A percentile compares a stretch with the other conserved stretches of the same genome.
phyloP scores from a whole-genome alignment of 2,888 invertebrate genomes.

The Xanthia togata region DNA sequence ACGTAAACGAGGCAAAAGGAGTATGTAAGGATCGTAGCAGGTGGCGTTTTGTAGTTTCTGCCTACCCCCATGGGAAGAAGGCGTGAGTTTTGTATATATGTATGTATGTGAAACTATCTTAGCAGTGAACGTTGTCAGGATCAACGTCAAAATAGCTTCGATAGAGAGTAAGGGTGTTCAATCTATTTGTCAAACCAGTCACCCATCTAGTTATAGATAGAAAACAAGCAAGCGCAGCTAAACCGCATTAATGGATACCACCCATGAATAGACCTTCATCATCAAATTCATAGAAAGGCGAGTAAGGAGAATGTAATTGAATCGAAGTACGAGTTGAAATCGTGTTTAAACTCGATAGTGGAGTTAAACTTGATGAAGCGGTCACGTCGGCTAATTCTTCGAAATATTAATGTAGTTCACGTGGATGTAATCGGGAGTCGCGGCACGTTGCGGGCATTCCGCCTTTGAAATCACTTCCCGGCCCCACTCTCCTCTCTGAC shows the following conservation, averaged over 20 bases:
- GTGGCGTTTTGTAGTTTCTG: no score
- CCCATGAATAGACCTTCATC: slow-evolving; percentile 19
- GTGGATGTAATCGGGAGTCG: slow-evolving; percentile 81
- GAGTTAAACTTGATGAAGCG: slow-evolving; percentile 73
- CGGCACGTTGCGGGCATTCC: slow-evolving; percentile 87
- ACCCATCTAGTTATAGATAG: not conserved
- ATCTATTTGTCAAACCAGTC: not conserved
- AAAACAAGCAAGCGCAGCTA: not conserved
- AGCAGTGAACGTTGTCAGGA: not conserved
- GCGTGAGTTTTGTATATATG: no score
- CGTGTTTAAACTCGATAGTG: slow-evolving; percentile 69
- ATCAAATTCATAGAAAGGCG: slow-evolving; percentile 26
- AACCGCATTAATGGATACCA: not conserved
- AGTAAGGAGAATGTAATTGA: slow-evolving; percentile 52
- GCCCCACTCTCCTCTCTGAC: slow-evolving; percentile 82
- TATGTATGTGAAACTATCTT: no score
- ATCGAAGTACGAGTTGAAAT: slow-evolving; percentile 51
- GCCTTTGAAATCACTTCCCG: slow-evolving; percentile 89
- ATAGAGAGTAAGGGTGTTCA: not conserved
- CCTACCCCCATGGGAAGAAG: no score
- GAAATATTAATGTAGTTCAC: slow-evolving; percentile 86
- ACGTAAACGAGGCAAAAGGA: no score
- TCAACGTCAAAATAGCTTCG: not conserved
- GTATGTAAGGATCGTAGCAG: no score
- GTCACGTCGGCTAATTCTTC: slow-evolving; percentile 83